phyloP scores from a whole-genome alignment of 2,888 invertebrate genomes.

The Lithophane leautieri region DNA sequence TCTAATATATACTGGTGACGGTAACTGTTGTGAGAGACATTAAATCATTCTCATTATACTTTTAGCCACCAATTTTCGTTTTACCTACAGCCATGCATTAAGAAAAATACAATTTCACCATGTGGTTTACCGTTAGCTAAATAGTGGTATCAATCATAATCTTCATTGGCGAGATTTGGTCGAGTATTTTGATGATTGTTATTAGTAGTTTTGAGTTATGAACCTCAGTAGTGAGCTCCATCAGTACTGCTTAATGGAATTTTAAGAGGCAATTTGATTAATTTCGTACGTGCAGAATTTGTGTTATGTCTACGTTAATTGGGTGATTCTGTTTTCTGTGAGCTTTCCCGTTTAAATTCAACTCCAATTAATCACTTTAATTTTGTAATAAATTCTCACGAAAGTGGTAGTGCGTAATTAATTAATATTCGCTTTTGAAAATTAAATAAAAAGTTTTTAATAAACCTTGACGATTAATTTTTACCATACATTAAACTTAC shows the following conservation, averaged over 20 bases:
- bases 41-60: conserved; percentile 71
- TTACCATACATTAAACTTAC: conserved; percentile 11
- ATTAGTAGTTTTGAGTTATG: conserved; percentile 75
- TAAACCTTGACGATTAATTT: conserved; percentile 23
- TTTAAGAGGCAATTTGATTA: conserved; percentile 76
- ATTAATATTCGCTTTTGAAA: conserved; percentile 25
- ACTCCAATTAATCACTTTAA: conserved; percentile 50
- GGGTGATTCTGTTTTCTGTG: conserved; percentile 46
- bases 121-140: conserved; percentile 82
- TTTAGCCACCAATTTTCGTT: conserved; percentile 70
- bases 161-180: conserved; percentile 77
- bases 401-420: conserved; percentile 35
- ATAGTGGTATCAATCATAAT: conserved; percentile 85
- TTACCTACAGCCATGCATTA: conserved; percentile 72
- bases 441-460: conserved; percentile 23
- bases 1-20: conserved; percentile 56
- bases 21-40: conserved; percentile 66
- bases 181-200: conserved; percentile 79
- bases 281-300: conserved; percentile 64
- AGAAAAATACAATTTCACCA: conserved; percentile 73
- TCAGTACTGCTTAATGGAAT: conserved; percentile 76
- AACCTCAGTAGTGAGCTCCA: conserved; percentile 68
- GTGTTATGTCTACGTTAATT: conserved; percentile 57
- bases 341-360: conserved; percentile 46
- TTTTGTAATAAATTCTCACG: conserved; percentile 44